These are phyloP conservation scores for Cenopis cana DNA, from an alignment of 2,888 invertebrate genomes.

Conservation along the genomic window DNA sequence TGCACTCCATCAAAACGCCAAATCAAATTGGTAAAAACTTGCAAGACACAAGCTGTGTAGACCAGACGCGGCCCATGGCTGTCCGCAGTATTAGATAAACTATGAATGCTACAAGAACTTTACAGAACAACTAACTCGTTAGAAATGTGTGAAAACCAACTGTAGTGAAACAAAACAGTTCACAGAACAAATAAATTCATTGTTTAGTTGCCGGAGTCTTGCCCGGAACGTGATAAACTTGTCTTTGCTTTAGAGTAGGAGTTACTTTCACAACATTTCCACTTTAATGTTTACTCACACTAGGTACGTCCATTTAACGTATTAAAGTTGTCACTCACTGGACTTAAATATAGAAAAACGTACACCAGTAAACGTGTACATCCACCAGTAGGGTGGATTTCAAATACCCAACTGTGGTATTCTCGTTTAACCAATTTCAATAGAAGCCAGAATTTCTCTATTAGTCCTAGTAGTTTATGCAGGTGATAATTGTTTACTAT, in stretches of 20 bases:
- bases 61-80: neutral
- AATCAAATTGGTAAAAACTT: neutral
- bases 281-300: constrained; percentile 3
- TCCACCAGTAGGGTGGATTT: too few relatives aligned
- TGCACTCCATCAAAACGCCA: neutral
- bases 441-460: too few relatives aligned
- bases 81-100: neutral
- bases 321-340: neutral
- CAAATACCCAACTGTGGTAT: too few relatives aligned
- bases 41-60: neutral
- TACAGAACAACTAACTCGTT: constrained; percentile 1
- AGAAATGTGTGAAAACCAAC: constrained; percentile 11
- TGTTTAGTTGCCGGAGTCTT: constrained; percentile 6
- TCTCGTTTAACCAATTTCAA: too few relatives aligned
- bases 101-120: constrained; percentile 9
- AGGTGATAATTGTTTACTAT: too few relatives aligned
- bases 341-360: too few relatives aligned
- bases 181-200: constrained; percentile 11
- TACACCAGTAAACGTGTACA: too few relatives aligned
- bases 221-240: constrained; percentile 3
- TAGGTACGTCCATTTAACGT: neutral
- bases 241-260: constrained; percentile 4
- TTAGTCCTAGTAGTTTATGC: too few relatives aligned
- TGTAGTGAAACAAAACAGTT: constrained; percentile 6
- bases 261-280: constrained; percentile 9